phyloP scores from a whole-genome alignment of 1,140 invertebrate genomes.

The Nixonia krombeini region DNA sequence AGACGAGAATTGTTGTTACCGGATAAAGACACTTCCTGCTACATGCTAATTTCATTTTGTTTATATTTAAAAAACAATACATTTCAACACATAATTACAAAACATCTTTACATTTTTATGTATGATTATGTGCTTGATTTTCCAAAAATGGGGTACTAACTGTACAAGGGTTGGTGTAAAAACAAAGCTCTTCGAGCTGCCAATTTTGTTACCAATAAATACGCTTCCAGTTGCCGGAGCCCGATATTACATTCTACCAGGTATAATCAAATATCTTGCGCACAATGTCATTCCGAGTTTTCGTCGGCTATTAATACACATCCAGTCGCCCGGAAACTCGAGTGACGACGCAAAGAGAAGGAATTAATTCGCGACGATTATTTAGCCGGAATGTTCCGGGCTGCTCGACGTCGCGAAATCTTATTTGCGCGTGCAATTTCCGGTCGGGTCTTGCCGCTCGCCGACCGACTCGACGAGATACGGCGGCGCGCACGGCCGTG shows the following conservation, averaged over 20 bases:
- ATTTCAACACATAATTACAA: too few species aligned
- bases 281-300: too few species aligned
- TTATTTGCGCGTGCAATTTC: conserved; percentile 39
- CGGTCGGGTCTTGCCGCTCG: conserved; percentile 8
- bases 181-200: too few species aligned
- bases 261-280: too few species aligned
- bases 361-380: conserved; percentile 36
- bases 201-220: too few species aligned
- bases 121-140: too few species aligned
- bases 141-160: too few species aligned
- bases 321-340: conserved; percentile 14
- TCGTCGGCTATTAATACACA: conserved; percentile 33
- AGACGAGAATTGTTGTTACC: too few species aligned
- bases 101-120: too few species aligned
- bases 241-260: too few species aligned
- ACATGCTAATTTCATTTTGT: not conserved
- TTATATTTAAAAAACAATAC: not conserved
- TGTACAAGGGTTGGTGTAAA: too few species aligned
- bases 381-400: conserved; percentile 23
- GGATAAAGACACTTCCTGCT: not conserved
- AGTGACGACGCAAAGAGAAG: conserved; percentile 18
- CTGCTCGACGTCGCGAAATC: conserved; percentile 33
- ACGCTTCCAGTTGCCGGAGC: too few species aligned
- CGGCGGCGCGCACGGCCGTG: not conserved
- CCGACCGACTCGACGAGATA: conserved; percentile 9